phyloP scores from a whole-genome alignment of 2,113 vertebrate genomes.

The Clarias magur region DNA sequence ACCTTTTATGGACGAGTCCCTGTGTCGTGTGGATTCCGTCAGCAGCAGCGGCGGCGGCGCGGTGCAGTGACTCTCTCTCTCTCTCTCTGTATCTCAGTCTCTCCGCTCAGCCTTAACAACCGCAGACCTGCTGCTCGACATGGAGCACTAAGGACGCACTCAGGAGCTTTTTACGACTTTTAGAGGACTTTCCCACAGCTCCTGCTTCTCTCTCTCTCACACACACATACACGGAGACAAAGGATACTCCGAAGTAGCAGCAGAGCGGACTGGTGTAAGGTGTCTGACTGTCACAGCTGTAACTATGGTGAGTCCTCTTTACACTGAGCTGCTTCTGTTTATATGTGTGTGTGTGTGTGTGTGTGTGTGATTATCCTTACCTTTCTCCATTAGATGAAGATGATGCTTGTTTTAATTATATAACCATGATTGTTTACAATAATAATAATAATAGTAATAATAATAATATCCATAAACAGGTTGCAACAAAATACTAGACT shows the following conservation, averaged over 20 bases:
- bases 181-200: background rate
- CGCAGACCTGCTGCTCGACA: conserved; percentile 16
- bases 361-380: background rate
- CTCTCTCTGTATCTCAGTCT: background rate
- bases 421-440: background rate
- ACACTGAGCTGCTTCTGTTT: background rate
- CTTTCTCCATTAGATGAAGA: background rate
- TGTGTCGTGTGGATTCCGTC: background rate
- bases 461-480: background rate
- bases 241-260: conserved; percentile 7
- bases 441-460: background rate
- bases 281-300: conserved; percentile 16
- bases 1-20: background rate
- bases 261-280: background rate
- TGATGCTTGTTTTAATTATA: background rate
- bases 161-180: background rate
- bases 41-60: background rate
- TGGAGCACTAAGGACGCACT: conserved; percentile 20
- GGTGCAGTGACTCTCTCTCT: background rate
- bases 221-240: conserved; percentile 7
- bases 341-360: background rate
- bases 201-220: background rate
- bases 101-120: background rate
- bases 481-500: background rate
- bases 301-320: conserved; percentile 37